phyloP scores from a whole-genome alignment of 2,113 vertebrate species.

The Vidua macroura region DNA sequence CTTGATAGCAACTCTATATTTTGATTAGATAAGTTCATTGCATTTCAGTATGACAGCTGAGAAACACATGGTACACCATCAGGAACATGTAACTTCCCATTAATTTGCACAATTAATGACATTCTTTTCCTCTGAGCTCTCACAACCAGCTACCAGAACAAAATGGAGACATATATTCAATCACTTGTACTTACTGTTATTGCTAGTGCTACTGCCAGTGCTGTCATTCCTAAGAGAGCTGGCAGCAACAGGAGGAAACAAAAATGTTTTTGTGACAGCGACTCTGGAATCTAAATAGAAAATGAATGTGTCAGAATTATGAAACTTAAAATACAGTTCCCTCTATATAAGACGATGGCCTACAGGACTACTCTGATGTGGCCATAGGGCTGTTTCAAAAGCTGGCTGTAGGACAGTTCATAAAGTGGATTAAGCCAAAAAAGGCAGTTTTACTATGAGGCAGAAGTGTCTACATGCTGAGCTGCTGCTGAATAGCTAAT shows the following conservation, averaged over 20 bases:
- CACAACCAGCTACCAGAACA: conserved; percentile 56
- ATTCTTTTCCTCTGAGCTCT: conserved; percentile 38
- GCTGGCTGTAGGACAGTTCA: not conserved
- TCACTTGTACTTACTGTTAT: conserved; percentile 76
- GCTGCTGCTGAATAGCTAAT: not conserved
- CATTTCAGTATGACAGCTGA: conserved; percentile 27
- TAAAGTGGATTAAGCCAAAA: not conserved
- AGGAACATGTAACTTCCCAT: conserved; percentile 32
- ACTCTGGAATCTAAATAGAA: conserved; percentile 81
- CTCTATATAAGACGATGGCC: not conserved
- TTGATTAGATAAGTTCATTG: conserved; percentile 9
- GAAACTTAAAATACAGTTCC: conserved; percentile 46
- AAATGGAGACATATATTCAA: conserved; percentile 66
- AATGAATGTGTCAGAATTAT: conserved; percentile 69
- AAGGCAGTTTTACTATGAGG: not conserved
- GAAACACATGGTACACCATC: conserved; percentile 54
- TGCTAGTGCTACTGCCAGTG: conserved; percentile 75
- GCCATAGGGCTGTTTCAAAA: not conserved
- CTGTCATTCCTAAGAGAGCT: conserved; percentile 82
- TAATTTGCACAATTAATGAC: conserved; percentile 55
- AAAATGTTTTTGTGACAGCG: conserved; percentile 80
- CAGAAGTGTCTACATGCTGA: not conserved
- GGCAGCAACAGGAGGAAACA: conserved; percentile 81
- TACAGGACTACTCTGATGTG: not conserved
- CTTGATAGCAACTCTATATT: not conserved